phyloP scores from a whole-genome alignment of 2,888 invertebrate genomes.

The Cerastis rubricosa region DNA sequence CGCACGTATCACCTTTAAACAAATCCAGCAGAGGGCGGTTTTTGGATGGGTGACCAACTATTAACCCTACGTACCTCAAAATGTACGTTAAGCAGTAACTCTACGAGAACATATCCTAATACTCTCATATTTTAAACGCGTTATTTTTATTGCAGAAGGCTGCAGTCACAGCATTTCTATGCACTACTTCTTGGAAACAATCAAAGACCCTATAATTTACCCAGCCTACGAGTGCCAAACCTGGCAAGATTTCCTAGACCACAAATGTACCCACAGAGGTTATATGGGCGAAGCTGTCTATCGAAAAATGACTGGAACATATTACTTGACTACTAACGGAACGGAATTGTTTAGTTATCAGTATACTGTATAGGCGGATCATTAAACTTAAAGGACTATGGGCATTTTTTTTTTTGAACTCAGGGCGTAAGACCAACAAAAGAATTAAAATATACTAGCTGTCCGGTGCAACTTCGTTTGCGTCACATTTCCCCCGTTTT shows the following conservation, averaged over 20 bases:
- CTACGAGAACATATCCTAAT: too few relatives aligned
- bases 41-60: too few relatives aligned
- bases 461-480: too few relatives aligned
- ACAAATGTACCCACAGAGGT: not conserved
- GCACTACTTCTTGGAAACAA: constrained; percentile 12
- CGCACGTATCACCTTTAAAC: too few relatives aligned
- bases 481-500: too few relatives aligned
- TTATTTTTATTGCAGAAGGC: not conserved
- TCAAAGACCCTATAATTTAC: not conserved
- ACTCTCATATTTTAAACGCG: not conserved
- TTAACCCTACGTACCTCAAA: too few relatives aligned
- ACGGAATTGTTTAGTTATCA: too few relatives aligned
- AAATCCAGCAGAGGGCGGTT: too few relatives aligned
- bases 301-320: not conserved
- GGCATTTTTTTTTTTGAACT: not conserved
- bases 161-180: constrained; percentile 14
- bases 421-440: too few relatives aligned
- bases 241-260: not conserved
- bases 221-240: not conserved
- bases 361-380: not conserved
- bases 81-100: too few relatives aligned
- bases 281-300: constrained; percentile 12
- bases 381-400: not conserved
- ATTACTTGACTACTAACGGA: constrained; percentile 6
- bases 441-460: too few relatives aligned